Evolutionary conservation across 2,113 vertebrate species (phyloP).

Genomic region (Gallinago media): DNA sequence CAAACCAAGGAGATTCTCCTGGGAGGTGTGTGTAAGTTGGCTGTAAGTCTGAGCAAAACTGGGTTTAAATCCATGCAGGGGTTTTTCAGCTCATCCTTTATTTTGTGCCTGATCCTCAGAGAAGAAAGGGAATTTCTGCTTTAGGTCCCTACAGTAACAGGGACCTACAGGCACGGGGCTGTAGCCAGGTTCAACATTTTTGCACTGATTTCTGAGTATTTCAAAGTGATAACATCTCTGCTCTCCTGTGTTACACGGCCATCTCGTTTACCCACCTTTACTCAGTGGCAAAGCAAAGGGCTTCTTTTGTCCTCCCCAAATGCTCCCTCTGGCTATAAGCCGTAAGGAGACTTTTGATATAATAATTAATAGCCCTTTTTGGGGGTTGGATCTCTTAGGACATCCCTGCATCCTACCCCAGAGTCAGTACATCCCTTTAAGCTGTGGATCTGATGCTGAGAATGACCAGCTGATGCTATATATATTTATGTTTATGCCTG

Average conservation of each 20-base stretch:
- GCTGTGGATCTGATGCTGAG: background rate
- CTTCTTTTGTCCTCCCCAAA: background rate
- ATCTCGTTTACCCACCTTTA: background rate
- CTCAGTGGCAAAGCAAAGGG: background rate
- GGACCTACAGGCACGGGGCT: no score
- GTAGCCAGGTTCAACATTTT: background rate
- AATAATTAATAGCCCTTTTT: background rate
- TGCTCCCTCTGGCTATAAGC: background rate
- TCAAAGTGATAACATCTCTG: background rate
- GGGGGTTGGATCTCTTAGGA: accelerated
- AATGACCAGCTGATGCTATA: background rate
- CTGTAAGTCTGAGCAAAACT: background rate
- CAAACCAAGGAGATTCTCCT: background rate
- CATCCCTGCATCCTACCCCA: accelerated
- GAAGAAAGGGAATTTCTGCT: background rate
- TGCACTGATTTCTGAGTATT: background rate
- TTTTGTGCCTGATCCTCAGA: background rate
- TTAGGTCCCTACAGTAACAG: background rate
- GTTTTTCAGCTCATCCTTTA: background rate
- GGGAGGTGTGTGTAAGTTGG: accelerated
- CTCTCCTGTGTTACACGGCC: background rate
- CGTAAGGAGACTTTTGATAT: background rate
- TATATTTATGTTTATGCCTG: background rate
- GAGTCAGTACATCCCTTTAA: no score
- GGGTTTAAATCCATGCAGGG: background rate